Conservation (phyloP, 2,888 invertebrate species). For the Nowickia ferox region DNA sequence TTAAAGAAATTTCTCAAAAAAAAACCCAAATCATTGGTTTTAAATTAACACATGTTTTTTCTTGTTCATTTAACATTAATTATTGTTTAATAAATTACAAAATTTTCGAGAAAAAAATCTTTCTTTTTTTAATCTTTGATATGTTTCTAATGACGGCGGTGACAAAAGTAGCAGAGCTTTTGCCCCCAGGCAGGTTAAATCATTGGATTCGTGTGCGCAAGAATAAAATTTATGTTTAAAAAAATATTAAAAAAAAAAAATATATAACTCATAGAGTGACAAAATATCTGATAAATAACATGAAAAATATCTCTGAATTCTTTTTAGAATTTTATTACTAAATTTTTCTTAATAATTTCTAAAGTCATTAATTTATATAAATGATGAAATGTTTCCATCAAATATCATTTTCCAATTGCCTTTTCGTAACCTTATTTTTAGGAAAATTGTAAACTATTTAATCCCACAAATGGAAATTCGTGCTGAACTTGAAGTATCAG, state of each 20-base stretch:
- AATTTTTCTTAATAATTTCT: background rate
- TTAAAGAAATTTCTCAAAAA: too few species aligned
- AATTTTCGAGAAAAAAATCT: background rate
- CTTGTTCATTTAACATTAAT: background rate
- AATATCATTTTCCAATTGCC: too few species aligned
- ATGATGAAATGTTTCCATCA: too few species aligned
- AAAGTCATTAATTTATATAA: too few species aligned
- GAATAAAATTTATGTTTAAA: slow-evolving; percentile 31
- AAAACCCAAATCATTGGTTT: too few species aligned
- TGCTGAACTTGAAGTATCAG: too few species aligned
- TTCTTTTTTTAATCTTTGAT: background rate
- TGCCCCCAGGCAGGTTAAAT: background rate
- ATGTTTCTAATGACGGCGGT: background rate
- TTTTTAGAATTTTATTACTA: background rate
- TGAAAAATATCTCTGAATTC: too few species aligned
- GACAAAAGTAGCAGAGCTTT: background rate
- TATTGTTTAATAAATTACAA: background rate
- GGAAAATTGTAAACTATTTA: too few species aligned
- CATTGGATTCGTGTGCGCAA: background rate
- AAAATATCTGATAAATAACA: background rate
- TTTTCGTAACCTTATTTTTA: too few species aligned
- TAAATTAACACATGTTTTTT: background rate
- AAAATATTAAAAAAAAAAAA: background rate
- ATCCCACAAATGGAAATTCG: too few species aligned
- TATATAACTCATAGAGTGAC: background rate